Evolutionary conservation across 2,113 vertebrate genomes (phyloP), one percentile per base, ranked within the genome.

Genomic region (Pseudorectes ferrugineus): DNA sequence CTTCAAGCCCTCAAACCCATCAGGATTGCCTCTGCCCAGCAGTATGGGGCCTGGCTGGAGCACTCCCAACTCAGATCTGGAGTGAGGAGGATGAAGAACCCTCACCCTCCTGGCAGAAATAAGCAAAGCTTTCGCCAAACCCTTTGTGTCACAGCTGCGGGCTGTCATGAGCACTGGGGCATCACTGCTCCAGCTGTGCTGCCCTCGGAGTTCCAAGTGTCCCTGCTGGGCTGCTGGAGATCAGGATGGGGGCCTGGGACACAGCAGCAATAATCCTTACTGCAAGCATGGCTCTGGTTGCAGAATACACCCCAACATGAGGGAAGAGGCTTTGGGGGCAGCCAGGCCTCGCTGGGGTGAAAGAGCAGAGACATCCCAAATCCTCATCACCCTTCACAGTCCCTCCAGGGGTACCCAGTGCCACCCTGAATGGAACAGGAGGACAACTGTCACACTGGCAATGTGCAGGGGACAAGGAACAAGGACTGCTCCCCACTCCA

Each of bases 291-390:
- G 59, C 36, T 38, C 8, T 1, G 17, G 31, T 10, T 61, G 38
- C 42, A 42, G 15, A 85, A 58, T 10, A 54, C 15, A 46, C 21
- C 2, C 31, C 19, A 15, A 4, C 11, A 10, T 1, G 0, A 48
- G 21, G 11, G 20, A 58, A 38, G 38, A 43, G 14, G 11, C 23
- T 68, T 4, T 36, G 63, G 8, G 5, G 11, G n/a, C 28, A 54
- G 51, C 11, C 61, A 42, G 35, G 38, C 26, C n/a, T 4, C 0
- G 0, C 36, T 12, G 28, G 25, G 25, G 38, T 14, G 12, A 38
- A 33, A 46, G 23, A 68, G 29, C 76, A 45, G 52, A 33, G 36
- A 38, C 4, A 6, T 13, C 20, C 14, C 57, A 61, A 16, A 52
- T 59, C 16, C 11, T 29, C 29, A 3, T 33, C 46, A 23, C 43